Conservation (phyloP, 2,113 vertebrate genomes). For the Ardeotis arabs region DNA sequence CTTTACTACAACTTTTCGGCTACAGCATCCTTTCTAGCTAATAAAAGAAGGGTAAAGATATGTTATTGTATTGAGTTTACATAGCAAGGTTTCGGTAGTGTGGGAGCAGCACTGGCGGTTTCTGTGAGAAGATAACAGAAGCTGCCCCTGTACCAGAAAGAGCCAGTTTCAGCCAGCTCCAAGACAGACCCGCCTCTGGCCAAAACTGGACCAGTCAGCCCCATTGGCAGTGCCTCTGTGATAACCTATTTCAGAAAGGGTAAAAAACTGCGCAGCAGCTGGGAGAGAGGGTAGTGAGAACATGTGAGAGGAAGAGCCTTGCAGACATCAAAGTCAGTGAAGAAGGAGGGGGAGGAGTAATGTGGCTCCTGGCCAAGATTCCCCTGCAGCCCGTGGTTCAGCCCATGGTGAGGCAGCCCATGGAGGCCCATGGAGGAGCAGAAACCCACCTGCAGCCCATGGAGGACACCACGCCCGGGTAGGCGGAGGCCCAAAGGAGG, state of each 20-base stretch:
- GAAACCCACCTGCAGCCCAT: background rate
- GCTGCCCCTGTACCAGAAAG: background rate
- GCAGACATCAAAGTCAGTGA: background rate
- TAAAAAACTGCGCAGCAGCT: background rate
- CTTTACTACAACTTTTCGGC: background rate
- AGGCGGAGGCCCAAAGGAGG: background rate
- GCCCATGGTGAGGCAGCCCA: background rate
- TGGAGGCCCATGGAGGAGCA: background rate
- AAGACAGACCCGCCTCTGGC: background rate
- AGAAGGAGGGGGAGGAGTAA: background rate
- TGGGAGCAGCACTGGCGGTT: rapidly evolving
- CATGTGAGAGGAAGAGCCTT: background rate
- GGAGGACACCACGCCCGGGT: rapidly evolving
- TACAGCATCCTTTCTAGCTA: background rate
- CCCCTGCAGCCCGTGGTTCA: background rate
- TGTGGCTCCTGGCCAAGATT: background rate
- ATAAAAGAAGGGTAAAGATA: background rate
- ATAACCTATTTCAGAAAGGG: background rate
- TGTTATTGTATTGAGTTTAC: background rate
- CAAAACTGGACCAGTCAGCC: background rate
- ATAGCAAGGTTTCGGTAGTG: background rate
- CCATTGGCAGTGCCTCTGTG: rapidly evolving
- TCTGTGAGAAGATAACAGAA: background rate
- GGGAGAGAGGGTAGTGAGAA: background rate
- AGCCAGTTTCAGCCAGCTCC: background rate